Evolutionary conservation across 2,797 vertebrate genomes (phyloP).

Genomic region (Cossypha caffra): DNA sequence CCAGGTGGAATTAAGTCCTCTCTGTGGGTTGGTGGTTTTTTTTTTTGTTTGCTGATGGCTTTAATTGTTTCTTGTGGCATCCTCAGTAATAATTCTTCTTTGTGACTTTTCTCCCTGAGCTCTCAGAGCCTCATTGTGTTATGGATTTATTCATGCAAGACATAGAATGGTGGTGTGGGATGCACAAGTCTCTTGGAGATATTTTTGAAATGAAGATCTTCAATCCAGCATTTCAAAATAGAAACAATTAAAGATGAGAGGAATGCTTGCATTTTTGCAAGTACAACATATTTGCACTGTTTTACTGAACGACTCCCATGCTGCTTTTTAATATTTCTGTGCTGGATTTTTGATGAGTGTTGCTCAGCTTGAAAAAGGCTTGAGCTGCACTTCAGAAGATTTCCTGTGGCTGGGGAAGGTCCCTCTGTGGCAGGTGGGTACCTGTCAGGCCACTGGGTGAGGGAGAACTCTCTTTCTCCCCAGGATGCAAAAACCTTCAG

Average conservation of each 20-base stretch:
- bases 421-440: not conserved
- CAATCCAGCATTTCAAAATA: not conserved
- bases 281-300: not conserved
- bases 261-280: not conserved
- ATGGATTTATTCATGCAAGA: not conserved
- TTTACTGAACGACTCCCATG: not conserved
- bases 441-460: not conserved
- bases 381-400: not conserved
- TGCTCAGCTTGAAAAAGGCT: not conserved
- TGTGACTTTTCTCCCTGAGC: not conserved
- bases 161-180: not conserved
- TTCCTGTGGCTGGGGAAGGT: not conserved
- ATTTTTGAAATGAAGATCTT: not conserved
- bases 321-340: not conserved
- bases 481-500: not conserved
- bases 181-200: not conserved
- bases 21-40: not conserved
- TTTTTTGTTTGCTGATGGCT: not conserved
- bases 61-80: not conserved
- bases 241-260: not conserved
- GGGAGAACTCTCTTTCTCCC: not conserved
- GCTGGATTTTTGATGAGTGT: not conserved
- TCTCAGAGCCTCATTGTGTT: not conserved
- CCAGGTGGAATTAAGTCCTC: not conserved
- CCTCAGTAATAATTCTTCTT: not conserved